Conservation (phyloP, 2,797 vertebrate species). For the Odontamblyopus lacepedii region DNA sequence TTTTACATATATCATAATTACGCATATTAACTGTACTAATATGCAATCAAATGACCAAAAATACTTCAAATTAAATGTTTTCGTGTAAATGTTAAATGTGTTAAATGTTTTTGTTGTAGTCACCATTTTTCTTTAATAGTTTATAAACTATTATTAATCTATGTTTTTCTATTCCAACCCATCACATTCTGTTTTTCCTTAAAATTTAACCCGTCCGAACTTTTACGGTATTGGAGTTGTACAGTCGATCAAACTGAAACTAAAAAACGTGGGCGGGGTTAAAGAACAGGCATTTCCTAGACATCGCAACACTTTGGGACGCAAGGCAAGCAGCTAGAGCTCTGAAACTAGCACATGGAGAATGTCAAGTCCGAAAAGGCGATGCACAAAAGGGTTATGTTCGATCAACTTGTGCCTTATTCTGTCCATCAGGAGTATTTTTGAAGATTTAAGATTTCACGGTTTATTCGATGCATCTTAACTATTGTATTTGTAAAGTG, state of each 20-base stretch:
- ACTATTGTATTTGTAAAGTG: conserved; percentile 22
- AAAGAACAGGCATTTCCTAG: neutral
- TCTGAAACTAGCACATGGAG: conserved; percentile 4
- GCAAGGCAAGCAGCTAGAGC: conserved; percentile 22
- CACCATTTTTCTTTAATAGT: neutral
- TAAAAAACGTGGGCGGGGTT: too few relatives aligned
- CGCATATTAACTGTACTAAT: too few relatives aligned
- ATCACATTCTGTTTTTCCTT: neutral
- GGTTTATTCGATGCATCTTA: conserved; percentile 13
- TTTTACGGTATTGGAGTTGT: neutral
- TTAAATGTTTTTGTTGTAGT: too few relatives aligned
- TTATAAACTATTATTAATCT: neutral
- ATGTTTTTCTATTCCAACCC: neutral
- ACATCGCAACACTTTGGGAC: conserved; percentile 10
- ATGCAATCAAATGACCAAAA: too few relatives aligned
- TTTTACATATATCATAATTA: too few relatives aligned
- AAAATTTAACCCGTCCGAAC: neutral
- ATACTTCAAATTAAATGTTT: too few relatives aligned
- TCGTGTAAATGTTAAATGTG: too few relatives aligned
- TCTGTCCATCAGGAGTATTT: neutral
- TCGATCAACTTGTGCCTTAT: conserved; percentile 2
- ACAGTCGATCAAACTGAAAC: neutral
- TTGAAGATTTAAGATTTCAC: neutral
- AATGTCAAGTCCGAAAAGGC: neutral
- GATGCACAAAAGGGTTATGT: neutral